Conservation (phyloP, 2,113 vertebrate genomes). For the Urocolius indicus region DNA sequence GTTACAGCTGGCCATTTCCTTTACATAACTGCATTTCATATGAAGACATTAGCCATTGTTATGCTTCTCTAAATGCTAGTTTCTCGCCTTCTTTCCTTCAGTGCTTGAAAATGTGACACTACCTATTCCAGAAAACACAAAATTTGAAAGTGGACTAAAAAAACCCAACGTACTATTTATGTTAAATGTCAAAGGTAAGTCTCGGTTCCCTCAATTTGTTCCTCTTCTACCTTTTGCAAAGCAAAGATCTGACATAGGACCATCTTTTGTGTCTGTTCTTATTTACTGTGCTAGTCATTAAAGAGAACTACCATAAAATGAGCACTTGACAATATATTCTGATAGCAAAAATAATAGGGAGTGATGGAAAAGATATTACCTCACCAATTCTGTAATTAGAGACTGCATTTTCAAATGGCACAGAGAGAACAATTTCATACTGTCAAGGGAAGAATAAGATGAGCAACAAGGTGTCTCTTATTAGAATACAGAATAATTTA, state of each 20-base stretch:
- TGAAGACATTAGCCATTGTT: neutral
- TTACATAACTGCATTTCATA: neutral
- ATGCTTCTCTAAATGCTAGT: neutral
- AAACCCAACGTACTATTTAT: neutral
- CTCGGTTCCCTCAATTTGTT: neutral
- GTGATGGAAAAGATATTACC: neutral
- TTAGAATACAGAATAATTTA: neutral
- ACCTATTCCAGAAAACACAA: neutral
- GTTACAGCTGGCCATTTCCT: neutral
- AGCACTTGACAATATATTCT: neutral
- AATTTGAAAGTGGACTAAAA: neutral
- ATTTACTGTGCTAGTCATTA: neutral
- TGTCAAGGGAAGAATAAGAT: neutral
- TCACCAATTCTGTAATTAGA: neutral
- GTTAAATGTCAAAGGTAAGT: neutral
- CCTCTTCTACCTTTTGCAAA: neutral
- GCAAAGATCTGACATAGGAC: neutral
- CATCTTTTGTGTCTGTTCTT: neutral
- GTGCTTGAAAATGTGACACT: neutral
- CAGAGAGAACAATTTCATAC: neutral
- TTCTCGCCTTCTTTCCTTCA: neutral
- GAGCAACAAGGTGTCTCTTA: neutral
- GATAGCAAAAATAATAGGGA: neutral
- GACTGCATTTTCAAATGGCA: neutral
- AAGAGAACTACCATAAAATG: neutral